These are phyloP conservation scores for Calyptomena viridis DNA, from an alignment of 2,113 vertebrate genomes.

Conservation along the genomic window DNA sequence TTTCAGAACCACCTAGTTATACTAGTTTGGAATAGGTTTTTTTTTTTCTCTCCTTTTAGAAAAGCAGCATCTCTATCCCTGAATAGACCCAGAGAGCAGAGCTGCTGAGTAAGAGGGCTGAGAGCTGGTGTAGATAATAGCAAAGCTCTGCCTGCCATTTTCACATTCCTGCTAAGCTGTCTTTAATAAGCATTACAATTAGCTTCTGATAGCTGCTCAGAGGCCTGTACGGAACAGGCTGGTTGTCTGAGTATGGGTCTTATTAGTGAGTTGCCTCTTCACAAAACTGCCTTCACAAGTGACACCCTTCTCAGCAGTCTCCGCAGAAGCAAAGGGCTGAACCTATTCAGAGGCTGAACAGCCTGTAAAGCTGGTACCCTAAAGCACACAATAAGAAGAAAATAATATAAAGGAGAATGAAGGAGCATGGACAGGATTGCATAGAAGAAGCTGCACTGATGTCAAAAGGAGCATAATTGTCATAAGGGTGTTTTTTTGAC, in stretches of 20 bases:
- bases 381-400: conserved; percentile 41
- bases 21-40: not conserved
- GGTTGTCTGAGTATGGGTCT: conserved; percentile 14
- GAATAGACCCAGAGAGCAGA: conserved; percentile 29
- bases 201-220: conserved; percentile 39
- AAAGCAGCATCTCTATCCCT: conserved; percentile 19
- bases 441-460: not conserved
- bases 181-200: conserved; percentile 67
- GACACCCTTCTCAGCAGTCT: conserved; percentile 20
- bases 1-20: not conserved
- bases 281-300: conserved; percentile 47
- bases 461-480: not conserved
- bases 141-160: conserved; percentile 51
- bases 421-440: not conserved
- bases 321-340: not conserved
- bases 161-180: conserved; percentile 51
- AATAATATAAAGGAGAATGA: not conserved
- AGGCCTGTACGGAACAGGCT: not conserved
- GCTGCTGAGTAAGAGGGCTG: conserved; percentile 27
- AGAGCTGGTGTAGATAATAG: conserved; percentile 47
- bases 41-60: not conserved
- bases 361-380: not conserved
- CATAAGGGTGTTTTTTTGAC: not conserved
- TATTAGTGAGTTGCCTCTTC: conserved; percentile 37
- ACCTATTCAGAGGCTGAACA: conserved; percentile 28